Base-by-base conservation (phyloP, 2,113 vertebrate genomes). In the Pseudorasbora parva region DNA sequence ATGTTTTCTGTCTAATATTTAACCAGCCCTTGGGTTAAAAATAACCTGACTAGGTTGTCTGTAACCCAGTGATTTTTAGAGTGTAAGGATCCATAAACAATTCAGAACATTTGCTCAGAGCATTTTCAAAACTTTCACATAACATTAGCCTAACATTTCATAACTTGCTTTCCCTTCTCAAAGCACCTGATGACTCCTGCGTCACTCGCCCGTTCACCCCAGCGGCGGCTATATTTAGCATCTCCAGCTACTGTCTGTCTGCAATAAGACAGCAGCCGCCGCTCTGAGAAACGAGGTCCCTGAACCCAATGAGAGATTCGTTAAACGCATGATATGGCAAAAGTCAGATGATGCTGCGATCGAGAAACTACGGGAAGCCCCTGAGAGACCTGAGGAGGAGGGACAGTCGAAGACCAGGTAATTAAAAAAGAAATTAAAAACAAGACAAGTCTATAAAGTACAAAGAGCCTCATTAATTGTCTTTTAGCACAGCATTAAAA, bases 391-490 rank as follows among this genome's bases (percentile, higher is more conserved):
- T 41, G 21, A n/a, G 66, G 64, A 37, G 30, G 30, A 1, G 27
- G 60, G 0, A 8, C 2, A 6, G 43, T 17, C 17, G 17, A 69
- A 54, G 37, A 69, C n/a, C 41, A 17, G 66, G 47, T 85, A 76
- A 85, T 82, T 85, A 76, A 85, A 84, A 74, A 59, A 10, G 56
- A 57, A 85, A 60, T 75, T 8, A 56, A 68, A 51, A 45, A 41
- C 30, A 57, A 57, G 71, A 81, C 41, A 11, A 75, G 78, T 64
- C 73, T 49, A 33, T 66, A 51, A 2, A 66, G 69, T 59, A 59
- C 64, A 66, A 66, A 76, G 68, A 59, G 75, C 78, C 56, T 85
- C 37, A 73, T 81, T 85, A 81, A 85, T 75, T 76, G 78, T 41
- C 73, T 85, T 85, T 76, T 56, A 82, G 45, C 33, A 23, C 25